These are phyloP conservation scores for Cottoperca gobio DNA, from an alignment of 2,797 vertebrate genomes.

Conservation along the genomic window DNA sequence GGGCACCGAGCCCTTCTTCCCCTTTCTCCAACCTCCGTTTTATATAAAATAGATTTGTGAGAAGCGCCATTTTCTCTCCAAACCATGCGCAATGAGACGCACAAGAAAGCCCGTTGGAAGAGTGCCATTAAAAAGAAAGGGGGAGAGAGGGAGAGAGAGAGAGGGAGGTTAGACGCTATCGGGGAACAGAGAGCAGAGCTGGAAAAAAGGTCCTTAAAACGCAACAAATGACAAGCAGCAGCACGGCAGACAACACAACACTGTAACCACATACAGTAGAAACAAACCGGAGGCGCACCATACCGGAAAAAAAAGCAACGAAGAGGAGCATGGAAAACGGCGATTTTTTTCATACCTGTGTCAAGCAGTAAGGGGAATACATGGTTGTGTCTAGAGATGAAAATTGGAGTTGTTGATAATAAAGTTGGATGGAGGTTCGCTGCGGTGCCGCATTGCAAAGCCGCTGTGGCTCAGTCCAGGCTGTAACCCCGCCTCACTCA, in stretches of 20 bases:
- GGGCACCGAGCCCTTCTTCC: slow-evolving; percentile 48
- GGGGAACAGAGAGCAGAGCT: slow-evolving; percentile 64
- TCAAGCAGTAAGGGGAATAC: slow-evolving; percentile 97
- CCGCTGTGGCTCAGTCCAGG: slow-evolving; percentile 86
- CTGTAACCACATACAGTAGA: slow-evolving; percentile 45
- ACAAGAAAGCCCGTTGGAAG: slow-evolving; percentile 85
- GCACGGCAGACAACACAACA: slow-evolving; percentile 43
- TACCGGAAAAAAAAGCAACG: slow-evolving; percentile 36
- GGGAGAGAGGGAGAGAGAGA: slow-evolving; percentile 22
- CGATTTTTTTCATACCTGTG: slow-evolving; percentile 88
- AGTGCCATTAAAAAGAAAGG: slow-evolving; percentile 76
- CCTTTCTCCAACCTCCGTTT: slow-evolving; percentile 73
- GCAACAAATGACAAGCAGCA: slow-evolving; percentile 74
- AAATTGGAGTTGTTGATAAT: slow-evolving; percentile 75
- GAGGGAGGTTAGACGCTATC: slow-evolving; percentile 58
- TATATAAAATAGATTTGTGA: slow-evolving; percentile 89
- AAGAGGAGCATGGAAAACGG: slow-evolving; percentile 12
- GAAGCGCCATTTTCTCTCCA: slow-evolving; percentile 94
- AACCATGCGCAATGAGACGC: slow-evolving; percentile 89
- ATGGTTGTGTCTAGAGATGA: slow-evolving; percentile 87
- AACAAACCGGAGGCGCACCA: slow-evolving; percentile 44
- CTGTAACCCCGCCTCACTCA: slow-evolving; percentile 91
- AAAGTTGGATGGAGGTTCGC: slow-evolving; percentile 87
- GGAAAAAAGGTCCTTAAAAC: slow-evolving; percentile 62
- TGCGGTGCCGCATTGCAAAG: slow-evolving; percentile 87